These are phyloP conservation scores for Steatornis caripensis DNA, from an alignment of 2,113 vertebrate species.

Conservation along the genomic window DNA sequence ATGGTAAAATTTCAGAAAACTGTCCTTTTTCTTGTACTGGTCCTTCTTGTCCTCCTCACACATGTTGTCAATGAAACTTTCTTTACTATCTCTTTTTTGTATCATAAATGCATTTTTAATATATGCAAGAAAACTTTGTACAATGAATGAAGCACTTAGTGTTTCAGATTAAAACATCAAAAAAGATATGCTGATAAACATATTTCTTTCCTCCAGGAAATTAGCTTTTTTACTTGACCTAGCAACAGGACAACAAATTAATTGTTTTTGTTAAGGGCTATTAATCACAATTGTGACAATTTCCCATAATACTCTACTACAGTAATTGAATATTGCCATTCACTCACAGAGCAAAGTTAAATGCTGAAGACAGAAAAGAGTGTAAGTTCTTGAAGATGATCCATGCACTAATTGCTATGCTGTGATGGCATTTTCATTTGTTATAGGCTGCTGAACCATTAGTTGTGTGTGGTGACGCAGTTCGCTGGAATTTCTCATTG, in stretches of 20 bases:
- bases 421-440: conserved; percentile 68
- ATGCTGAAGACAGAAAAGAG: conserved; percentile 37
- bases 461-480: conserved; percentile 54
- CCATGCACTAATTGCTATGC: conserved; percentile 66
- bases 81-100: neutral
- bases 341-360: conserved; percentile 50
- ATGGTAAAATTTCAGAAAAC: neutral
- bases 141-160: neutral
- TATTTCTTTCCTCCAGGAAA: conserved; percentile 55
- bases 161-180: conserved; percentile 46
- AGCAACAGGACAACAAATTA: conserved; percentile 69
- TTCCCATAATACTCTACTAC: conserved; percentile 32
- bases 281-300: conserved; percentile 74
- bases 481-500: conserved; percentile 63
- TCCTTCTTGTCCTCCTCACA: neutral
- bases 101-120: neutral
- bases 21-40: neutral
- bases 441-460: conserved; percentile 51
- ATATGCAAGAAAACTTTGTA: conserved; percentile 9
- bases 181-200: conserved; percentile 52
- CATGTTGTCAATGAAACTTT: neutral
- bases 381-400: conserved; percentile 62
- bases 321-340: conserved; percentile 68
- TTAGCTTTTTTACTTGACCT: conserved; percentile 74
- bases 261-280: conserved; percentile 70